A percentile compares a stretch with the other conserved stretches of the same genome.
phyloP scores from a whole-genome alignment of 2,113 vertebrate genomes.

The Daboia siamensis region DNA sequence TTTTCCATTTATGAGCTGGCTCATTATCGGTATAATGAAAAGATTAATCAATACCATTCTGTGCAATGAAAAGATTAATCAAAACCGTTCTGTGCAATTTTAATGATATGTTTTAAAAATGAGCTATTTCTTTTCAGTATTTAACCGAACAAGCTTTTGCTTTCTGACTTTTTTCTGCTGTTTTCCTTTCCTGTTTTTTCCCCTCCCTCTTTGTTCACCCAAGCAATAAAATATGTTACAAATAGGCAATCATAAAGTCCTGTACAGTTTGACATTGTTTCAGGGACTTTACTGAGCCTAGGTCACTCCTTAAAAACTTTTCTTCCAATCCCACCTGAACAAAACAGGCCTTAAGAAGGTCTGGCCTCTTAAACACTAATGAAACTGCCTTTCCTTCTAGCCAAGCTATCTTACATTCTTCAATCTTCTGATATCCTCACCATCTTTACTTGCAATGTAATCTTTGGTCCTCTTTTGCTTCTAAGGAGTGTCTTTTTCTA shows the following conservation, averaged over 20 bases:
- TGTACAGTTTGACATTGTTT: neutral
- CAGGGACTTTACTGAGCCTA: neutral
- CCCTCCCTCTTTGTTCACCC: neutral
- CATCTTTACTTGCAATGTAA: neutral
- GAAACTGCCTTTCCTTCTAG: neutral
- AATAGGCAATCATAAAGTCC: neutral
- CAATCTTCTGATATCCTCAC: neutral
- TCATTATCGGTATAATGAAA: neutral
- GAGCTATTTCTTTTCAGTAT: neutral
- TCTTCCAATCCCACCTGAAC: neutral
- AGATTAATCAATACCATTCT: neutral
- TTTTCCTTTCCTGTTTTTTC: neutral
- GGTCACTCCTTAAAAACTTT: neutral
- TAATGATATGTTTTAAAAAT: neutral
- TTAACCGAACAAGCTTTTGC: neutral
- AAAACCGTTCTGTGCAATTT: neutral
- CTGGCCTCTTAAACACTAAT: neutral
- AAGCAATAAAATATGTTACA: neutral
- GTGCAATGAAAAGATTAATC: neutral
- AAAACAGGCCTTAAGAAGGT: neutral
- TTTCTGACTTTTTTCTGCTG: neutral
- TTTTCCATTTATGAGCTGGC: neutral
- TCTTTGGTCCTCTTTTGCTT: neutral
- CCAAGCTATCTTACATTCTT: neutral
- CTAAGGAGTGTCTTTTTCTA: neutral